Percentiles rank a stretch among this genome's conserved stretches.
Evolutionary conservation across 2,797 vertebrate species (phyloP).

Genomic region (Labroides dimidiatus): DNA sequence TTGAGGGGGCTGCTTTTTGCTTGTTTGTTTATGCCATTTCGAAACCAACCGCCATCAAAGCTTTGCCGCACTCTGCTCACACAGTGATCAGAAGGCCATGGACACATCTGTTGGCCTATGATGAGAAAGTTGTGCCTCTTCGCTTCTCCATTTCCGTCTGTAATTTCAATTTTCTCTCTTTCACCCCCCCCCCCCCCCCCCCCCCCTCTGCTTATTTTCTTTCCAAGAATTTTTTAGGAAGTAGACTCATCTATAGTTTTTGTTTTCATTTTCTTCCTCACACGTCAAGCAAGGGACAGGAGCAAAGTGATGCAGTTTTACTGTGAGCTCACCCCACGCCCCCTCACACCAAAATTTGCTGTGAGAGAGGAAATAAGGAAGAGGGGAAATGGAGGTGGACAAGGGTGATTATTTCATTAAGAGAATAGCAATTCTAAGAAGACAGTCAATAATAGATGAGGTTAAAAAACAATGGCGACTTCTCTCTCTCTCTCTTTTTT

Average conservation of each 20-base stretch:
- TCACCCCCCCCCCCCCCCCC: neutral
- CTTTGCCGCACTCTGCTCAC: conserved; percentile 32
- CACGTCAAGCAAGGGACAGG: conserved; percentile 32
- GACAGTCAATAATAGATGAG: conserved; percentile 72
- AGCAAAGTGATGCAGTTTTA: conserved; percentile 53
- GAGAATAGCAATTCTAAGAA: conserved; percentile 61
- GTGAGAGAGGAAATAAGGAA: conserved; percentile 40
- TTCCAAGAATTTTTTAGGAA: conserved; percentile 36
- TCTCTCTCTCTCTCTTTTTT: too few species aligned
- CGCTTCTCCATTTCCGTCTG: conserved; percentile 33
- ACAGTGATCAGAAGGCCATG: conserved; percentile 57
- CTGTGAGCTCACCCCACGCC: conserved; percentile 28
- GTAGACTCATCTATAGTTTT: conserved; percentile 30
- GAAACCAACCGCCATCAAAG: conserved; percentile 60
- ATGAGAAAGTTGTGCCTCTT: conserved; percentile 47
- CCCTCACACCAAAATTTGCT: conserved; percentile 58
- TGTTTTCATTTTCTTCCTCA: conserved; percentile 46
- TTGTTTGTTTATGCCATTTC: conserved; percentile 64
- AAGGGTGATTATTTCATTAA: conserved; percentile 70
- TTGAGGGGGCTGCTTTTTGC: conserved; percentile 59
- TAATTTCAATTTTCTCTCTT: conserved; percentile 49
- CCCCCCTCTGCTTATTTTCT: conserved; percentile 24
- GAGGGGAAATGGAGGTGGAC: conserved; percentile 31
- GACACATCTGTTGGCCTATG: conserved; percentile 59
- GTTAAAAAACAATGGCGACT: conserved; percentile 74